Conservation (phyloP, 2,797 vertebrate genomes). For the Poeciliopsis presidionis region DNA sequence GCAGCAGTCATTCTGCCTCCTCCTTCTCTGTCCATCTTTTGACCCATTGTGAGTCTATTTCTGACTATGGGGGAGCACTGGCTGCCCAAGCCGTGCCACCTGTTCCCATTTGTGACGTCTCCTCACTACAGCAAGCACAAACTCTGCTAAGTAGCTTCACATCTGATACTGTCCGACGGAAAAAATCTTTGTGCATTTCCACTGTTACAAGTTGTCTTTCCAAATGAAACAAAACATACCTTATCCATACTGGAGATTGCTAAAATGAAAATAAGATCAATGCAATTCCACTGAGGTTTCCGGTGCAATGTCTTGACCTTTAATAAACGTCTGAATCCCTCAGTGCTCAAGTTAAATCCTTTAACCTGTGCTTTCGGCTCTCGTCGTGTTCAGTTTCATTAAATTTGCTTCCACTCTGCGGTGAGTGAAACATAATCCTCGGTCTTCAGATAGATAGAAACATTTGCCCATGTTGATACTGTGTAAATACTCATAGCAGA, state of each 20-base stretch:
- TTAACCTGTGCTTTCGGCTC: constrained; percentile 36
- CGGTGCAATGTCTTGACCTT: constrained; percentile 43
- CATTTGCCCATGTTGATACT: constrained; percentile 26
- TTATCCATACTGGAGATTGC: neutral
- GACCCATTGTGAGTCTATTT: constrained; percentile 81
- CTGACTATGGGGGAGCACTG: constrained; percentile 64
- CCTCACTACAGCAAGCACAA: constrained; percentile 43
- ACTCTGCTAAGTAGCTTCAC: constrained; percentile 29
- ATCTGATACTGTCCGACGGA: constrained; percentile 13
- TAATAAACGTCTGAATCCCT: constrained; percentile 46
- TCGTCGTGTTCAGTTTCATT: constrained; percentile 73
- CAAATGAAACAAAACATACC: neutral
- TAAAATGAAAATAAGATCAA: constrained; percentile 11
- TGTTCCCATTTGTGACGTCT: constrained; percentile 73
- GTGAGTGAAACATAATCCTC: constrained; percentile 59
- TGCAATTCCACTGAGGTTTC: constrained; percentile 12
- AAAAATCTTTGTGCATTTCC: constrained; percentile 6
- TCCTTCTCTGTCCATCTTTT: constrained; percentile 70
- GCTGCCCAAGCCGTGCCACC: constrained; percentile 67
- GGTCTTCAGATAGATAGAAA: constrained; percentile 46
- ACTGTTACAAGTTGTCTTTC: neutral
- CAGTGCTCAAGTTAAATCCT: constrained; percentile 56
- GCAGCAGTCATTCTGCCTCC: constrained; percentile 57
- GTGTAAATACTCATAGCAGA: constrained; percentile 32
- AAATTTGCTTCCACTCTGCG: constrained; percentile 62